Evolutionary conservation across 2,888 invertebrate genomes (phyloP), one percentile per base, ranked within the genome.

Genomic region (Phengaris arion): DNA sequence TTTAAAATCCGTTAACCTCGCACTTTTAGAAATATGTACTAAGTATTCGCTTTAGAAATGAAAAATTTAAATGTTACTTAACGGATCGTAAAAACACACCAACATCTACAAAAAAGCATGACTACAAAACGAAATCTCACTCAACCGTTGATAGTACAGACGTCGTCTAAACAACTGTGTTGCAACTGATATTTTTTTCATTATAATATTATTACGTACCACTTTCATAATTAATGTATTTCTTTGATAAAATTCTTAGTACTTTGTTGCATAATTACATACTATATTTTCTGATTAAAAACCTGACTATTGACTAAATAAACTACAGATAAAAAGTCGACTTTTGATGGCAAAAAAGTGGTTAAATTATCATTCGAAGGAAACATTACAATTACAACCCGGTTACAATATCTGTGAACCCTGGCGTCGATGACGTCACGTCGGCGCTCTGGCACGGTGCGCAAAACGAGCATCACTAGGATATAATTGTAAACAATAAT

Each of bases 111-210:
- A 70, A 70, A 70, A 70, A 70, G 12, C 51, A 15, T 48, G n/a
- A 59, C 51, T 15, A 51, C 51, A 22, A 15, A 51, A 70, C 51
- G 15, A 70, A 70, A 15, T 22, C n/a, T 15, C 51, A 48, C 12
- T 70, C 48, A 12, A 51, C 48, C 70, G 70, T 70, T n/a, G 15
- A 51, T 12, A 70, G 51, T 70, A 51, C 70, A 70, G 48, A 15
- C 51, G 51, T 6, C 15, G 15, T 6, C 51, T 51, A 70, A 70
- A 70, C 48, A 10, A 9, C 12, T 70, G 48, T 68, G 68, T 68
- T 48, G 48, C 68, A 68, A 59, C 52, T 10, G 9, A 52, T 12
- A 52, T 8, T 9, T 59, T 54, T n/a, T 13, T n/a, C 13, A 9
- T 35, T 0, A 64, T 64, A 35, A 10, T 22, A 22, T 13, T 57